Evolutionary conservation across 2,113 vertebrate genomes (phyloP).

Genomic region (Mesitornis unicolor): DNA sequence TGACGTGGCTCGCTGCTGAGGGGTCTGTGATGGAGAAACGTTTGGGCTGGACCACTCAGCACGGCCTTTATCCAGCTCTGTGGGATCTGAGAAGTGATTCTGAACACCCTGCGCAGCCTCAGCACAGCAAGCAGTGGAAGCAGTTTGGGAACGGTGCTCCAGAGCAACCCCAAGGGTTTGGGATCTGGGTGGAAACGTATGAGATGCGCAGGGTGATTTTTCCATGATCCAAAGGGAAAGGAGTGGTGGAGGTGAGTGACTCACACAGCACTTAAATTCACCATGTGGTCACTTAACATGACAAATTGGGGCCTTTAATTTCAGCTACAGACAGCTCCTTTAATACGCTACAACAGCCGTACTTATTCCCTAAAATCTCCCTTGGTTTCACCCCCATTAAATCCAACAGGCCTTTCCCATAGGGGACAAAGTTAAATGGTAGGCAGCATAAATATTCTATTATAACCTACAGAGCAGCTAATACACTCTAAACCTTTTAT

Average conservation of each 20-base stretch:
- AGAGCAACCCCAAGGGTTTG: background rate
- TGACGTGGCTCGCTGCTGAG: background rate
- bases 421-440: slow-evolving; percentile 4
- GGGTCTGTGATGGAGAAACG: background rate
- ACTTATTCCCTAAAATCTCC: background rate
- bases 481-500: slow-evolving; percentile 32
- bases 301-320: slow-evolving; percentile 21
- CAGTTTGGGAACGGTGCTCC: background rate
- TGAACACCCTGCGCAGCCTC: background rate
- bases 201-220: background rate
- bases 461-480: slow-evolving; percentile 20
- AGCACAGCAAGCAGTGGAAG: background rate
- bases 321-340: background rate
- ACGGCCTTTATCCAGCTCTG: background rate
- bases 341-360: background rate
- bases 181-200: background rate
- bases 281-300: background rate
- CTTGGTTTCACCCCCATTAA: slow-evolving; percentile 34
- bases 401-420: background rate
- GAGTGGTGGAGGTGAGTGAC: slow-evolving; percentile 14
- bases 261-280: slow-evolving; percentile 4
- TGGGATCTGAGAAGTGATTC: background rate
- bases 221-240: slow-evolving; percentile 8
- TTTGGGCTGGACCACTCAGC: background rate
- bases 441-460: slow-evolving; percentile 53